Percentiles rank a stretch among this genome's conserved stretches.
These are phyloP conservation scores for Talpa occidentalis DNA, from an alignment of 2,113 vertebrate genomes.

Conservation along the genomic window DNA sequence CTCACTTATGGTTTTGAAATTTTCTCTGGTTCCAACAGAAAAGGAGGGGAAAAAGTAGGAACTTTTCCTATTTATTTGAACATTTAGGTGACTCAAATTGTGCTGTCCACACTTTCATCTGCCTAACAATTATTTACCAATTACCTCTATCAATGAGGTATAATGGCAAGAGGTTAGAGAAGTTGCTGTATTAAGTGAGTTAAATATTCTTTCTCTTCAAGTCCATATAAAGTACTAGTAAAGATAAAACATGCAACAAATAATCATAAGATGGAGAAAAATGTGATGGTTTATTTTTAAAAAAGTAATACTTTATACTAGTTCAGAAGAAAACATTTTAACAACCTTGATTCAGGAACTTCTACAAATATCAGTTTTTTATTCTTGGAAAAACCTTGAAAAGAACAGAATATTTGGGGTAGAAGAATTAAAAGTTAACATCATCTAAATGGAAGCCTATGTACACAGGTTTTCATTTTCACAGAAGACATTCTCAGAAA, in stretches of 20 bases:
- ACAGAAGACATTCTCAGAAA: constrained; percentile 17
- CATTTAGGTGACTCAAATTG: neutral
- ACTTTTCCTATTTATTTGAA: neutral
- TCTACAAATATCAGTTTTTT: neutral
- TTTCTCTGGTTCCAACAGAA: too few relatives aligned
- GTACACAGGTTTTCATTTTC: neutral
- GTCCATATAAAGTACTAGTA: neutral
- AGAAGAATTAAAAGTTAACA: neutral
- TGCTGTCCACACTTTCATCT: neutral
- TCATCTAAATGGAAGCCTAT: neutral
- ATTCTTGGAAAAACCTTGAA: neutral
- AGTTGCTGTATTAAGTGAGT: neutral
- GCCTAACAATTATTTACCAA: neutral
- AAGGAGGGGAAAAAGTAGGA: neutral
- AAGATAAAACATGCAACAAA: constrained; percentile 5
- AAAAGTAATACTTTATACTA: constrained; percentile 1
- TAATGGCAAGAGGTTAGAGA: neutral
- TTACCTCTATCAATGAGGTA: neutral
- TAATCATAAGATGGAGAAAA: constrained; percentile 14
- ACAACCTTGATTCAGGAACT: neutral
- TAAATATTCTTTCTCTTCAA: neutral
- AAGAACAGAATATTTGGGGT: neutral
- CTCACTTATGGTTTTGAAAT: neutral
- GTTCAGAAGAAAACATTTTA: neutral
- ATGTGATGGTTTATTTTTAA: neutral